A percentile compares a stretch with the other conserved stretches of the same genome.
These are phyloP conservation scores for Rhingia rostrata DNA, from an alignment of 2,888 invertebrate species.

Conservation along the genomic window DNA sequence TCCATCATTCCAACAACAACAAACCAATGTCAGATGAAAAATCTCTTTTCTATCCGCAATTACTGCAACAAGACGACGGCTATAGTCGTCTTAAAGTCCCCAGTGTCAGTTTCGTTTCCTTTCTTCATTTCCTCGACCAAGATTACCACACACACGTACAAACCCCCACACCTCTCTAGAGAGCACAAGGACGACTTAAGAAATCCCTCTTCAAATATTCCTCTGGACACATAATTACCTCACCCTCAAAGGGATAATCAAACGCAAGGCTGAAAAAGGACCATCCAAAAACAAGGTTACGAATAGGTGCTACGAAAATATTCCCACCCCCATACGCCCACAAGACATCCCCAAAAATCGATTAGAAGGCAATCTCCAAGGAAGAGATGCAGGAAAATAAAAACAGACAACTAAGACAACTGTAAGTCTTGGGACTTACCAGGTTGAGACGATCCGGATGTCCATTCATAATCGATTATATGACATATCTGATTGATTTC, in stretches of 20 bases:
- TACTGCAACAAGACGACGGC: slow-evolving; percentile 55
- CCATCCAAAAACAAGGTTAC: slow-evolving; percentile 27
- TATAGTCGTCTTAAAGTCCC: slow-evolving; percentile 18
- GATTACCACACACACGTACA: slow-evolving; percentile 4
- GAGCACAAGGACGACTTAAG: slow-evolving; percentile 11
- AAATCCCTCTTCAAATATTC: slow-evolving; percentile 31
- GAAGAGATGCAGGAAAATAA: slow-evolving; percentile 9
- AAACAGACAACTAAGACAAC: slow-evolving; percentile 43
- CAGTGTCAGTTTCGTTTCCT: slow-evolving; percentile 8
- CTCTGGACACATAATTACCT: slow-evolving; percentile 66
- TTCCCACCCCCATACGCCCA: slow-evolving; percentile 5
- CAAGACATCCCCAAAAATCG: slow-evolving; percentile 37
- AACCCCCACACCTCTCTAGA: background rate
- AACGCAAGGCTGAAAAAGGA: slow-evolving; percentile 14
- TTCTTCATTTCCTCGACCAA: background rate
- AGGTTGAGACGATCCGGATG: slow-evolving; percentile 66
- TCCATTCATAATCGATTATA: slow-evolving; percentile 74
- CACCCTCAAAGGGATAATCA: slow-evolving; percentile 58
- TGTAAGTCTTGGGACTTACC: background rate
- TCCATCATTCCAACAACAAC: slow-evolving; percentile 34
- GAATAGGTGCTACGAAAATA: slow-evolving; percentile 48
- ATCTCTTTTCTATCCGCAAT: slow-evolving; percentile 62
- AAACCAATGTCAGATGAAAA: slow-evolving; percentile 36
- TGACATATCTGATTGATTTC: slow-evolving; percentile 75
- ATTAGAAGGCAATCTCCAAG: slow-evolving; percentile 43